A percentile compares a stretch with the other conserved stretches of the same genome.
Evolutionary conservation across 2,888 invertebrate genomes (phyloP).

Genomic region (Drosophila kambysellisi): DNA sequence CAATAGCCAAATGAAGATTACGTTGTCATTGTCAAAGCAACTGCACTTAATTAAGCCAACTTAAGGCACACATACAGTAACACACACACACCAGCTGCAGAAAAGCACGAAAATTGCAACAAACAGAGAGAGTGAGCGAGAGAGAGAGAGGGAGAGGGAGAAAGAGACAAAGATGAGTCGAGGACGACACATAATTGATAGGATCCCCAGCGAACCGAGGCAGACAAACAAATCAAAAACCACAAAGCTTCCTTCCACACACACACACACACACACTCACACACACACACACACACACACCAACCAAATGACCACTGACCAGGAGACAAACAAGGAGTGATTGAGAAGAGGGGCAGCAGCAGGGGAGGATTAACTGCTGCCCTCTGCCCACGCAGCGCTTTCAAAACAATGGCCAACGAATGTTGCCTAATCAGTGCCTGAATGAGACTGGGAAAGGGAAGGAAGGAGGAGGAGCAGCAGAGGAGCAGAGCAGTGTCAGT

Average conservation of each 20-base stretch:
- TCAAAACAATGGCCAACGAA: constrained; percentile 63
- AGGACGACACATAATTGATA: constrained; percentile 55
- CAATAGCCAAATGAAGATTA: constrained; percentile 65
- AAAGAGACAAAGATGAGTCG: constrained; percentile 1
- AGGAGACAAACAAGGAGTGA: constrained; percentile 6
- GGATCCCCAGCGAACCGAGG: constrained; percentile 52
- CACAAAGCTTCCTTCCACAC: constrained; percentile 72
- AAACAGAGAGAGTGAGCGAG: neutral
- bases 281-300: constrained; percentile 24
- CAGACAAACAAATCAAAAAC: constrained; percentile 76
- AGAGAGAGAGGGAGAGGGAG: neutral
- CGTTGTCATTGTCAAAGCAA: constrained; percentile 73
- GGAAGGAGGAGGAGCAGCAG: neutral
- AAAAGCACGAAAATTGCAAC: constrained; percentile 39
- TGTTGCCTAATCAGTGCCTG: constrained; percentile 71
- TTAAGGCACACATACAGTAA: constrained; percentile 45
- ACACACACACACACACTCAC: constrained; percentile 21
- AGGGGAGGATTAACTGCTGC: constrained; percentile 2
- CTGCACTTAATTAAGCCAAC: constrained; percentile 78
- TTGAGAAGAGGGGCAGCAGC: neutral
- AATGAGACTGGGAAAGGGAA: neutral
- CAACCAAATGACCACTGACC: constrained; percentile 32
- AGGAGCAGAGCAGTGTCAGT: neutral
- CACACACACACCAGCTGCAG: constrained; percentile 2
- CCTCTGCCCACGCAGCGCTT: constrained; percentile 59